Evolutionary conservation across 2,113 vertebrate species (phyloP).

Genomic region (Diadophis punctatus): DNA sequence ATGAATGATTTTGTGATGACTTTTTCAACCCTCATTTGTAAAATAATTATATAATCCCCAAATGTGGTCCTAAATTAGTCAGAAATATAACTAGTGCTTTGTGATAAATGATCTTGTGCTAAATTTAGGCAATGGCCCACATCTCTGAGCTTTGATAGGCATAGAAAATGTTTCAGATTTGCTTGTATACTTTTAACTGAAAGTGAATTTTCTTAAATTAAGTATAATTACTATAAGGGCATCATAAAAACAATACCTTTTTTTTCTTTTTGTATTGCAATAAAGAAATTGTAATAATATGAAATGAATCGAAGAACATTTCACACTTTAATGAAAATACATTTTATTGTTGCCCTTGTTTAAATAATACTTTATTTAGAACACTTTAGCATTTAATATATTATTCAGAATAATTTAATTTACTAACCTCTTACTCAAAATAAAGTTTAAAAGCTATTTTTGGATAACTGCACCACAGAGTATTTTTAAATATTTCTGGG

Average conservation of each 20-base stretch:
- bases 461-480: neutral
- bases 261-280: constrained; percentile 29
- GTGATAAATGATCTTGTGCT: neutral
- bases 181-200: neutral
- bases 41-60: constrained; percentile 55
- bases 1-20: neutral
- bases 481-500: neutral
- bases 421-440: neutral
- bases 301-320: constrained; percentile 29
- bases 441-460: neutral
- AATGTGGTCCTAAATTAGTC: constrained; percentile 23
- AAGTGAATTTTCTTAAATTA: constrained; percentile 41
- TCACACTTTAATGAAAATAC: neutral
- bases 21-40: neutral
- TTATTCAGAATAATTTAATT: neutral
- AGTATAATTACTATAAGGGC: constrained; percentile 30
- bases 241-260: constrained; percentile 45
- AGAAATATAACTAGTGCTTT: neutral
- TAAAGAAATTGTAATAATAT: constrained; percentile 41
- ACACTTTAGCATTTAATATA: neutral
- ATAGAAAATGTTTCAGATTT: neutral
- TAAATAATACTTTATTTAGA: neutral
- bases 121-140: neutral
- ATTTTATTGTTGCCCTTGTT: neutral
- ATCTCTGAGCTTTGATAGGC: neutral